phyloP scores from a whole-genome alignment of 1,140 invertebrate species.

The Hycleus cichorii region DNA sequence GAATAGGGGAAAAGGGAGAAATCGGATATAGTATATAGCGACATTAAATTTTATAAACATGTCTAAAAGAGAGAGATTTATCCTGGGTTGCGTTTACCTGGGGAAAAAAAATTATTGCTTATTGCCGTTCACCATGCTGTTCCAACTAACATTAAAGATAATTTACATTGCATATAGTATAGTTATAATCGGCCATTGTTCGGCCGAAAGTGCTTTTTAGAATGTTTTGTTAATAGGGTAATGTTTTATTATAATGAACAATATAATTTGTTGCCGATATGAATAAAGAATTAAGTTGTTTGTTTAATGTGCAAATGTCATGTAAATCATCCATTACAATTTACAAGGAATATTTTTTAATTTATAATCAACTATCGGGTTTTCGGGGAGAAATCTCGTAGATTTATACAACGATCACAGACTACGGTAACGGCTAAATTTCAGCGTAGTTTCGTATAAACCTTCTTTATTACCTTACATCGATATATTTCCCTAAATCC shows the following conservation, averaged over 20 bases:
- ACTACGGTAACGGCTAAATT: slow-evolving; percentile 33
- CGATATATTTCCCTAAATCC: slow-evolving; percentile 32
- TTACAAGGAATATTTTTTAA: background rate
- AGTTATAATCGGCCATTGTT: slow-evolving; percentile 23
- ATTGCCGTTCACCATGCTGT: slow-evolving; percentile 22
- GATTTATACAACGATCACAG: slow-evolving; percentile 27
- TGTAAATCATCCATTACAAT: slow-evolving; percentile 17
- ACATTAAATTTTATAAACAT: slow-evolving; percentile 9
- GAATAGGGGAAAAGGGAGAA: no score
- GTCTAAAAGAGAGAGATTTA: slow-evolving; percentile 14
- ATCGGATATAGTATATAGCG: no score
- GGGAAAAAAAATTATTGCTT: slow-evolving; percentile 15
- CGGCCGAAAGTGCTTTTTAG: slow-evolving; percentile 15
- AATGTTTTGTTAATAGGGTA: slow-evolving; percentile 21
- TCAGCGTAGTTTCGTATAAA: slow-evolving; percentile 29
- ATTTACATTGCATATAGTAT: slow-evolving; percentile 25
- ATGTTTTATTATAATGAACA: slow-evolving; percentile 8
- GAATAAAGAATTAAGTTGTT: slow-evolving; percentile 22
- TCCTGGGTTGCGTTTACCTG: slow-evolving; percentile 16
- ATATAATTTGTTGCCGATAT: slow-evolving; percentile 14
- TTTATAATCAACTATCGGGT: no score
- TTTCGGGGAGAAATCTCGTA: slow-evolving; percentile 15
- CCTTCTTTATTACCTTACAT: slow-evolving; percentile 32
- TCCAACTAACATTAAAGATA: slow-evolving; percentile 23
- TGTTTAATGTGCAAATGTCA: slow-evolving; percentile 16